These are phyloP conservation scores for Drosophila oshimai DNA, from an alignment of 1,140 invertebrate species.

Conservation along the genomic window DNA sequence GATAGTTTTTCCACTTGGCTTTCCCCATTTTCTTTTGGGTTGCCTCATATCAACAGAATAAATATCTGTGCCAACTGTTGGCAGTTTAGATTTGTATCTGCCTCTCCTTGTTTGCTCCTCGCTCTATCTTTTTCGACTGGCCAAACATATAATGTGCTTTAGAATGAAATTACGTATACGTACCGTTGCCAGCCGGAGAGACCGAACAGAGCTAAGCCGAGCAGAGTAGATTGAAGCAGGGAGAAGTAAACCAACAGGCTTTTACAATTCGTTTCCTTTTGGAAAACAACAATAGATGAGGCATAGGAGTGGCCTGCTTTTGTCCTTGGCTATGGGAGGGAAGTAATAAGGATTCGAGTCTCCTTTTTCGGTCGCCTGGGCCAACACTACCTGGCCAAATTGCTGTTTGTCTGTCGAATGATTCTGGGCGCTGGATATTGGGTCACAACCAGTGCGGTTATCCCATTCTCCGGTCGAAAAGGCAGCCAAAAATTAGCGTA, in stretches of 20 bases:
- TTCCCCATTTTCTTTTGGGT: constrained; percentile 31
- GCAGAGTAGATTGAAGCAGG: background rate
- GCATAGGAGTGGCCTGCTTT: constrained; percentile 1
- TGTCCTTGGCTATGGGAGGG: background rate
- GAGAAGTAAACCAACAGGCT: constrained; percentile 26
- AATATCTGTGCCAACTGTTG: constrained; percentile 49
- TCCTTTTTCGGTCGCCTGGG: background rate
- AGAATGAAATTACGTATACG: constrained; percentile 69
- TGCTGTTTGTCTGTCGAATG: constrained; percentile 21
- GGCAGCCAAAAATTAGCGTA: constrained; percentile 58
- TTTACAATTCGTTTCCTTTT: constrained; percentile 11
- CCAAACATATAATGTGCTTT: constrained; percentile 63
- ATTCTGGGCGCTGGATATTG: background rate
- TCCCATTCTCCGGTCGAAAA: constrained; percentile 14
- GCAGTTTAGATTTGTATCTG: constrained; percentile 45
- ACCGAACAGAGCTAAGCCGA: constrained; percentile 1
- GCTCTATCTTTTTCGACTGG: constrained; percentile 4
- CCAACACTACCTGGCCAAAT: constrained; percentile 31
- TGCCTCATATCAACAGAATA: constrained; percentile 52
- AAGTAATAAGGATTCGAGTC: background rate
- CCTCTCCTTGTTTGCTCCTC: background rate
- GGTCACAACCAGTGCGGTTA: constrained; percentile 2
- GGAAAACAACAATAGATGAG: constrained; percentile 13
- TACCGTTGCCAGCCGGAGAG: constrained; percentile 20
- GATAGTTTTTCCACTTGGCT: constrained; percentile 73